Conservation (phyloP, 1,140 invertebrate genomes). For the Cydia pomonella region DNA sequence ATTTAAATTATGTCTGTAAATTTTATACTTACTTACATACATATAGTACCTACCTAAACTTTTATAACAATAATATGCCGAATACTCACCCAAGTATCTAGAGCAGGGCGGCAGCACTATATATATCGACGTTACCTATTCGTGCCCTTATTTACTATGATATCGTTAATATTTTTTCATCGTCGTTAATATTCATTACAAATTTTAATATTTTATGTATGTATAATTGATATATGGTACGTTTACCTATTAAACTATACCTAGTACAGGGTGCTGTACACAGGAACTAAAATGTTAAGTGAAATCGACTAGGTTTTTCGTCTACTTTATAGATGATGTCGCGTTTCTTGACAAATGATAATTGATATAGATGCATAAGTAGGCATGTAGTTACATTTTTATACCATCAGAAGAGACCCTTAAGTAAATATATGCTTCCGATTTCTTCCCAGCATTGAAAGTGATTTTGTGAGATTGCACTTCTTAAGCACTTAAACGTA, state of each 20-base stretch:
- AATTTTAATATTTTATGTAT: constrained; percentile 30
- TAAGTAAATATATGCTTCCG: constrained; percentile 12
- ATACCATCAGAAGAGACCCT: not conserved
- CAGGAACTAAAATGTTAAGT: constrained; percentile 12
- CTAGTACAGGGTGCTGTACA: constrained; percentile 28
- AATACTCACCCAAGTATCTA: not conserved
- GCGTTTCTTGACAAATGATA: constrained; percentile 1
- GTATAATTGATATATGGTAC: constrained; percentile 13
- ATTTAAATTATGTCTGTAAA: constrained; percentile 69
- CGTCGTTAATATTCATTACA: constrained; percentile 23
- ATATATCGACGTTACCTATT: constrained; percentile 28
- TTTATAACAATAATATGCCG: constrained; percentile 28
- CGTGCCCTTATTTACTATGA: constrained; percentile 29
- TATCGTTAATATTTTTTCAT: constrained; percentile 25
- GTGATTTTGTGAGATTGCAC: constrained; percentile 15
- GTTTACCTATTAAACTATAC: constrained; percentile 12
- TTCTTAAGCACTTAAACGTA: not conserved
- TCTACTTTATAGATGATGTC: not conserved
- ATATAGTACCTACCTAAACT: constrained; percentile 14
- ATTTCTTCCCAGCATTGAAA: constrained; percentile 17
- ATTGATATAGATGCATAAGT: constrained; percentile 14
- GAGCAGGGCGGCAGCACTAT: constrained; percentile 22
- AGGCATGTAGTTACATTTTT: constrained; percentile 13
- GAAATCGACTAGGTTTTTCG: constrained; percentile 1
- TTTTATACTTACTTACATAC: constrained; percentile 65